Percentiles rank a stretch among this genome's conserved stretches.
phyloP scores from a whole-genome alignment of 2,113 vertebrate species.

The Asarcornis scutulata region DNA sequence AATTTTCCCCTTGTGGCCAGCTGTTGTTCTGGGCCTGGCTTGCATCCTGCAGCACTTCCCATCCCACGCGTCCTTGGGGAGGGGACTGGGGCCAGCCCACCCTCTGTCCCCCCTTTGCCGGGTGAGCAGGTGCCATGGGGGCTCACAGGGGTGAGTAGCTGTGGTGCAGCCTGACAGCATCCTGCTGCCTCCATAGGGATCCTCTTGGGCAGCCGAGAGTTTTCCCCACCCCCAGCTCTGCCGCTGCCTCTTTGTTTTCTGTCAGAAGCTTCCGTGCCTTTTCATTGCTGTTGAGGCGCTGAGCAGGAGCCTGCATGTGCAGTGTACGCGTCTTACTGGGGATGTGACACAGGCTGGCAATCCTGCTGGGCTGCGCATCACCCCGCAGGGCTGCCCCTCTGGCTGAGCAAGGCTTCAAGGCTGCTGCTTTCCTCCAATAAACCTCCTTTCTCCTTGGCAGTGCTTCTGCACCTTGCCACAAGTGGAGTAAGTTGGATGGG shows the following conservation, averaged over 20 bases:
- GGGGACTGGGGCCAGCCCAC: neutral
- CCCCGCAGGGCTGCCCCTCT: neutral
- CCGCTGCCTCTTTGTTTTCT: constrained; percentile 68
- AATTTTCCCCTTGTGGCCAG: constrained; percentile 44
- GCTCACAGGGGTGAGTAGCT: neutral
- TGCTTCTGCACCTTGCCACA: neutral
- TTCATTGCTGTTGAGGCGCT: constrained; percentile 46
- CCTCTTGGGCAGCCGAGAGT: constrained; percentile 65
- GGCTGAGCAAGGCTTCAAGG: neutral
- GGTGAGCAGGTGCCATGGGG: neutral
- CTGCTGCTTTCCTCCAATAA: neutral
- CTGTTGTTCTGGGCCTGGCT: constrained; percentile 50
- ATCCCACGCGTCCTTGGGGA: rapidly evolving
- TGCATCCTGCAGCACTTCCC: neutral
- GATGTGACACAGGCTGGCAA: neutral
- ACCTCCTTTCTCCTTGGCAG: neutral
- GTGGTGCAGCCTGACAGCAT: constrained; percentile 23
- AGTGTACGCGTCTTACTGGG: neutral
- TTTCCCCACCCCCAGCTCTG: constrained; percentile 65
- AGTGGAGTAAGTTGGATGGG: neutral
- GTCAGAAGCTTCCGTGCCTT: constrained; percentile 63
- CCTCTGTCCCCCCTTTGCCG: neutral
- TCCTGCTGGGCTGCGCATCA: neutral
- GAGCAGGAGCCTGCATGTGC: constrained; percentile 56
- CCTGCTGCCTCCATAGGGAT: constrained; percentile 57